phyloP scores from a whole-genome alignment of 2,888 invertebrate species.

The Hypomecis atomaria region DNA sequence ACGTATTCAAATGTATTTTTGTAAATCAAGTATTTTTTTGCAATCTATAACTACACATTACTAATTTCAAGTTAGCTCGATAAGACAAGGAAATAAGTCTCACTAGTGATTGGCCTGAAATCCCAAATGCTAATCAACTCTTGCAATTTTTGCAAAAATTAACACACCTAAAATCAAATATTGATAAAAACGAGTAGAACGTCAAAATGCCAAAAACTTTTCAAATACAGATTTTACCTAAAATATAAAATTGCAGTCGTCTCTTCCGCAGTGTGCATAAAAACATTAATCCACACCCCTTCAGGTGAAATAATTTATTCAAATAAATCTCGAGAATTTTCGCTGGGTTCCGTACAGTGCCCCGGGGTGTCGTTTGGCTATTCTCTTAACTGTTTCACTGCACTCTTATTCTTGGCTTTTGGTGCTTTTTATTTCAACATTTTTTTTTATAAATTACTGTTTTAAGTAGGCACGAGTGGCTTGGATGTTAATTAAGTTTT shows the following conservation, averaged over 20 bases:
- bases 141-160: no score
- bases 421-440: slow-evolving; percentile 55
- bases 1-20: no score
- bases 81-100: no score
- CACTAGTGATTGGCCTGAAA: no score
- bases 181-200: background rate
- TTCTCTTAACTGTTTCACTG: slow-evolving; percentile 69
- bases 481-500: slow-evolving; percentile 9
- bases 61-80: no score
- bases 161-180: no score
- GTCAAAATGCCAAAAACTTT: no score
- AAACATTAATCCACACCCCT: slow-evolving; percentile 79
- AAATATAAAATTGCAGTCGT: slow-evolving; percentile 20
- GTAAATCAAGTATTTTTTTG: no score
- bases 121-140: no score
- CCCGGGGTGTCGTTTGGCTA: slow-evolving; percentile 73
- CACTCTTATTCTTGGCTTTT: slow-evolving; percentile 49
- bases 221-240: background rate
- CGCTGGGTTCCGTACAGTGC: slow-evolving; percentile 63
- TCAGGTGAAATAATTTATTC: slow-evolving; percentile 84
- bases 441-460: slow-evolving; percentile 73
- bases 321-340: slow-evolving; percentile 80
- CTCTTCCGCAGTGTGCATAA: slow-evolving; percentile 42
- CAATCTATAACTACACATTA: no score
- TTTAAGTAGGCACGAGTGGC: slow-evolving; percentile 35